Percentiles rank a stretch among this genome's conserved stretches.
phyloP scores from a whole-genome alignment of 2,113 vertebrate genomes.

The Bujurquina vittata region DNA sequence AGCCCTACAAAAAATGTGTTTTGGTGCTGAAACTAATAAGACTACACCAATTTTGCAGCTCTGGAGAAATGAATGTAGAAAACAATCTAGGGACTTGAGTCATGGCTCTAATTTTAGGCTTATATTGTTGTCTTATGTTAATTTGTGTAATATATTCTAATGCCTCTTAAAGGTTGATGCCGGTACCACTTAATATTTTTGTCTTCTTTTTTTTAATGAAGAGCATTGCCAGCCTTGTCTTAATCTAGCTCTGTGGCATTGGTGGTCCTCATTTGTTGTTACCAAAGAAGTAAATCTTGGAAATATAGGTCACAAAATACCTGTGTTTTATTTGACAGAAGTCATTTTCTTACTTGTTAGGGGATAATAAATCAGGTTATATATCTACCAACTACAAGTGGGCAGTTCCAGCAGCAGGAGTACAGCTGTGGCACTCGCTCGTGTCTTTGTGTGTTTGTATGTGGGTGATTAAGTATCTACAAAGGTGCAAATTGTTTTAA shows the following conservation, averaged over 20 bases:
- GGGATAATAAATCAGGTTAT: background rate
- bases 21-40: constrained; percentile 27
- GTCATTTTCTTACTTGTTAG: background rate
- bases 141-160: background rate
- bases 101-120: background rate
- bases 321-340: constrained; percentile 2
- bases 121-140: background rate
- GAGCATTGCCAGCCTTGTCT: background rate
- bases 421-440: background rate
- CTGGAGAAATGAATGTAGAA: constrained; percentile 21
- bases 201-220: background rate
- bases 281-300: background rate
- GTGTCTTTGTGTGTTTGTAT: background rate
- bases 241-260: background rate
- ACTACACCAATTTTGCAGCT: constrained; percentile 5
- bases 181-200: background rate
- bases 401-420: background rate
- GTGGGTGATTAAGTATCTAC: background rate
- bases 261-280: background rate
- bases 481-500: background rate
- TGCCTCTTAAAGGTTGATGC: background rate
- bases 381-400: background rate
- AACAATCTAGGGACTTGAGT: background rate
- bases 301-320: background rate
- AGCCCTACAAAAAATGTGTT: background rate